phyloP scores from a whole-genome alignment of 2,113 vertebrate genomes.

The Rhabdomys dilectus region DNA sequence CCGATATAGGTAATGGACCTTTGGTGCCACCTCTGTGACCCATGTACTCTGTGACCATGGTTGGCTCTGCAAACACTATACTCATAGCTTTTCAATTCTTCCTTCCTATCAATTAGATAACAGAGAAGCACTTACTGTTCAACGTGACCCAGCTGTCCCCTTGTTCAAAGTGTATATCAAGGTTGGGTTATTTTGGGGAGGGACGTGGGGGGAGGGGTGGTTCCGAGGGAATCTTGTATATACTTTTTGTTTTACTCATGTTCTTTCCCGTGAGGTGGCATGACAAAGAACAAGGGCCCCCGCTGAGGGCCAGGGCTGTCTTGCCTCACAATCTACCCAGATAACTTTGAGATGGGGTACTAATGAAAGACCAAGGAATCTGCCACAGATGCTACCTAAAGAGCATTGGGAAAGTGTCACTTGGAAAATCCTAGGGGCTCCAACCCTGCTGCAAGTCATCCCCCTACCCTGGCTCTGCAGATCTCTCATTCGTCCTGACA shows the following conservation, averaged over 20 bases:
- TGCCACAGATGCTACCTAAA: slow-evolving; percentile 79
- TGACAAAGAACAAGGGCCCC: slow-evolving; percentile 67
- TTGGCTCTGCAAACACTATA: slow-evolving; percentile 82
- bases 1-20: slow-evolving; percentile 94
- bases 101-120: slow-evolving; percentile 84
- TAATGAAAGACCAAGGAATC: slow-evolving; percentile 78
- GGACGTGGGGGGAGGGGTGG: slow-evolving; percentile 60
- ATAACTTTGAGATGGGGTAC: slow-evolving; percentile 77
- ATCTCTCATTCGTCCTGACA: slow-evolving; percentile 86
- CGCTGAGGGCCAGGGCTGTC: slow-evolving; percentile 56
- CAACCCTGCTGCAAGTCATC: slow-evolving; percentile 80
- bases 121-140: slow-evolving; percentile 84
- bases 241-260: slow-evolving; percentile 80
- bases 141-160: slow-evolving; percentile 82
- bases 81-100: slow-evolving; percentile 82
- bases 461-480: slow-evolving; percentile 68
- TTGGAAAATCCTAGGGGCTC: slow-evolving; percentile 51
- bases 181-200: slow-evolving; percentile 83
- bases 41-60: slow-evolving; percentile 63
- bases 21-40: slow-evolving; percentile 59
- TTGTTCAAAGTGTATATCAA: slow-evolving; percentile 83
- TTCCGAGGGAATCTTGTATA: slow-evolving; percentile 79
- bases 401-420: slow-evolving; percentile 68
- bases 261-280: slow-evolving; percentile 73
- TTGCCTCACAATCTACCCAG: slow-evolving; percentile 56